Evolutionary conservation across 2,113 vertebrate genomes (phyloP).

Genomic region (Anas platyrhynchos): DNA sequence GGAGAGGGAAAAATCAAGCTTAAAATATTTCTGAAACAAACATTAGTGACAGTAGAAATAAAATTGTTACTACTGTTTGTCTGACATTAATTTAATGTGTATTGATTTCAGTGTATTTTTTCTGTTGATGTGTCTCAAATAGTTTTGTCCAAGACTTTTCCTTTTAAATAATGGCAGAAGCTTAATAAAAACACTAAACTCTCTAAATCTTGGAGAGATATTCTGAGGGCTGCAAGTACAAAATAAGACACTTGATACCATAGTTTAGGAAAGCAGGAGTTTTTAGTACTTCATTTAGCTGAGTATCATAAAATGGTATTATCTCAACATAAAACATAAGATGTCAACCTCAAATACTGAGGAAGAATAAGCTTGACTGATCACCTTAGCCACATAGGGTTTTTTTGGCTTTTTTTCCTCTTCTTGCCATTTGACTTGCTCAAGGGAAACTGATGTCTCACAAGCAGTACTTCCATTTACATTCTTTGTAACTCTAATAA

Average conservation of each 20-base stretch:
- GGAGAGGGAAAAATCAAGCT: background rate
- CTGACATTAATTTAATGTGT: background rate
- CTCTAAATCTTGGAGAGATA: slow-evolving; percentile 1
- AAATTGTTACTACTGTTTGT: background rate
- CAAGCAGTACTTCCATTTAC: background rate
- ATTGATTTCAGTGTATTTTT: slow-evolving; percentile 26
- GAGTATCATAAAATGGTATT: slow-evolving; percentile 2
- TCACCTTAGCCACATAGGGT: background rate
- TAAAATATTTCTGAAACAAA: background rate
- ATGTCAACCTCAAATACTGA: background rate
- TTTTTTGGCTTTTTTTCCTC: background rate
- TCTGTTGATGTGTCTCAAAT: background rate
- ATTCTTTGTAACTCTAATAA: background rate
- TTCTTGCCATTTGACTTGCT: background rate
- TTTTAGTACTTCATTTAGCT: slow-evolving; percentile 50
- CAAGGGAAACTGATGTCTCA: background rate
- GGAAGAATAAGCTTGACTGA: background rate
- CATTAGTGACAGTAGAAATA: background rate
- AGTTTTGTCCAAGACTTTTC: background rate
- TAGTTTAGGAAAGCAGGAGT: background rate
- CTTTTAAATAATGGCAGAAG: background rate
- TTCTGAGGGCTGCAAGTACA: background rate
- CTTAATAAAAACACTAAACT: slow-evolving; percentile 29
- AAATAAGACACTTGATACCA: background rate
- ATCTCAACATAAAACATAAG: slow-evolving; percentile 1